A percentile compares a stretch with the other conserved stretches of the same genome.
Conservation (phyloP, 2,888 invertebrate species). For the Apamea monoglypha region DNA sequence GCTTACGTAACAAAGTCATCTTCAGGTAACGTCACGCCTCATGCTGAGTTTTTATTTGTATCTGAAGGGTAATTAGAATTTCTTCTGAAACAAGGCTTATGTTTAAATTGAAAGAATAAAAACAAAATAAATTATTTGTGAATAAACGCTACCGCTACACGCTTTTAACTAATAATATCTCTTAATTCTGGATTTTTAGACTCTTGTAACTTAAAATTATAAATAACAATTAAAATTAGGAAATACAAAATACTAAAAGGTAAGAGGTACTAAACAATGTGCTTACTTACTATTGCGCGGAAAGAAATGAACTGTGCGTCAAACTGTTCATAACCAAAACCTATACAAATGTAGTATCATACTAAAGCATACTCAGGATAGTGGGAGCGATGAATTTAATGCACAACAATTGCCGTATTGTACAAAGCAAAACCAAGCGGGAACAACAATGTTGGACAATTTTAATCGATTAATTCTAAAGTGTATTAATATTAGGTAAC, state of each 20-base stretch:
- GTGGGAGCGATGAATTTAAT: conserved; percentile 30
- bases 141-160: conserved; percentile 76
- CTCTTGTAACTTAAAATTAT: conserved; percentile 86
- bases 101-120: conserved; percentile 68
- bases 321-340: conserved; percentile 29
- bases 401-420: conserved; percentile 40
- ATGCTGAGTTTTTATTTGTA: conserved; percentile 35
- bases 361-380: conserved; percentile 18
- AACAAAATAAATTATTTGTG: conserved; percentile 85
- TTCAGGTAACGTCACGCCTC: conserved; percentile 52
- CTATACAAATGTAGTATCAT: background rate
- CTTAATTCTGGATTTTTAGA: conserved; percentile 86
- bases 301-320: conserved; percentile 46
- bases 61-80: conserved; percentile 53
- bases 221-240: conserved; percentile 81
- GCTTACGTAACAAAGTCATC: conserved; percentile 62
- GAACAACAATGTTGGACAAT: conserved; percentile 40
- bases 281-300: conserved; percentile 50
- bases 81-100: conserved; percentile 65
- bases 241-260: conserved; percentile 77
- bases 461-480: conserved; percentile 49
- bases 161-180: conserved; percentile 87
- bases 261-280: conserved; percentile 63
- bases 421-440: conserved; percentile 49
- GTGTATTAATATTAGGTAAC: conserved; percentile 61